Base-by-base conservation (phyloP, 1,140 invertebrate species). In the Heliconius eleuchia region DNA sequence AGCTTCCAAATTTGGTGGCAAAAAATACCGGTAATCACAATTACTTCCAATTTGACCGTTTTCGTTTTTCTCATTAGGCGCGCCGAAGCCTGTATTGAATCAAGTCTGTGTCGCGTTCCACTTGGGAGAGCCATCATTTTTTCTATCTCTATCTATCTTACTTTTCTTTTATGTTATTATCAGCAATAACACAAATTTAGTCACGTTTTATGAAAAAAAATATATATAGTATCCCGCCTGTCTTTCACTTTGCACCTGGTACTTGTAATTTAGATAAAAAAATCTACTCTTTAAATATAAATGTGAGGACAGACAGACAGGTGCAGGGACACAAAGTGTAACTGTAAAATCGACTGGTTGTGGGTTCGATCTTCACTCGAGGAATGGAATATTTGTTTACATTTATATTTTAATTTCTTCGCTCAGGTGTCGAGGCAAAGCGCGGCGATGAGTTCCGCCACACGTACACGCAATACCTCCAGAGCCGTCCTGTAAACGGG, bases 31-130 rank as follows among this genome's bases (percentile, higher is more conserved):
- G 39, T 78, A 77, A 72, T 73, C 52, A 78, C 79, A 79, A 84
- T 84, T 79, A 81, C 74, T 77, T 78, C 57, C 81, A 82, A 84
- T 82, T 81, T 80, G 83, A 82, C 83, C 81, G 83, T 82, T 84
- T 80, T 82, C 81, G 80, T 78, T 75, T 73, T 82, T 82, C 81
- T 84, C 83, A 82, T 84, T 84, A 80, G 75, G 73, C 79, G 23
- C n/a, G 60, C 74, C 71, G 73, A 83, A 80, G 82, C 55, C 79
- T 81, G 82, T 79, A 76, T 80, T 81, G 81, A 79, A 83, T 83
- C 72, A 75, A 83, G 79, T 83, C 78, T 79, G 82, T 83, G 82
- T 76, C 78, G 71, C 74, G 80, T 75, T 73, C 82, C 75, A 81
- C 80, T 81, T 83, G 71, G 72, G 73, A 70, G 60, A 75, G 66